Percentiles rank a stretch among this genome's conserved stretches.
phyloP scores from a whole-genome alignment of 2,797 vertebrate species.

The Decapterus maruadsi region DNA sequence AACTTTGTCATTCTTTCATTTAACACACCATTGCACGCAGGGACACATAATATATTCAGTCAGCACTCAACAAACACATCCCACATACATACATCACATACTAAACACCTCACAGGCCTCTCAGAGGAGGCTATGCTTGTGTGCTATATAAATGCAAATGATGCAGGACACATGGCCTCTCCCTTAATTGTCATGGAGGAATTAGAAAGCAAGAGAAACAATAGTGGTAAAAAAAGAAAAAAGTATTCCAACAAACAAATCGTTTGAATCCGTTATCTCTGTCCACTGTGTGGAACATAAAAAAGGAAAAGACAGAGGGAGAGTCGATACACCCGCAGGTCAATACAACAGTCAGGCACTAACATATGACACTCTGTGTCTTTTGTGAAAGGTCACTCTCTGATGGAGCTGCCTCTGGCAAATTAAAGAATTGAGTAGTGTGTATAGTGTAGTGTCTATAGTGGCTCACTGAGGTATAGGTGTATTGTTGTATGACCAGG shows the following conservation, averaged over 20 bases:
- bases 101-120: conserved; percentile 46
- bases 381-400: conserved; percentile 71
- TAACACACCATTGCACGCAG: conserved; percentile 38
- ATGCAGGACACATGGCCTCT: conserved; percentile 39
- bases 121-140: conserved; percentile 40
- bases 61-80: conserved; percentile 28
- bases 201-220: neutral
- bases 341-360: conserved; percentile 50
- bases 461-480: conserved; percentile 24
- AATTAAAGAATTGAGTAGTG: conserved; percentile 34
- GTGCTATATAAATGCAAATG: conserved; percentile 72
- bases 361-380: conserved; percentile 57
- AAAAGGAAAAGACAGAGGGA: neutral
- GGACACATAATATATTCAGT: conserved; percentile 51
- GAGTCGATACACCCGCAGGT: neutral
- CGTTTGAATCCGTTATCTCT: conserved; percentile 19
- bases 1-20: conserved; percentile 53
- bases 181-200: conserved; percentile 34
- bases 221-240: neutral
- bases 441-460: too few relatives aligned
- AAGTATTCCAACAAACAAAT: neutral
- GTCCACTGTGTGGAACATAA: neutral
- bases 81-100: conserved; percentile 51
- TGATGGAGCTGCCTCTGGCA: conserved; percentile 56
- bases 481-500: conserved; percentile 10